Base-by-base conservation (phyloP, 2,113 vertebrate genomes). In the Geothlypis trichas region DNA sequence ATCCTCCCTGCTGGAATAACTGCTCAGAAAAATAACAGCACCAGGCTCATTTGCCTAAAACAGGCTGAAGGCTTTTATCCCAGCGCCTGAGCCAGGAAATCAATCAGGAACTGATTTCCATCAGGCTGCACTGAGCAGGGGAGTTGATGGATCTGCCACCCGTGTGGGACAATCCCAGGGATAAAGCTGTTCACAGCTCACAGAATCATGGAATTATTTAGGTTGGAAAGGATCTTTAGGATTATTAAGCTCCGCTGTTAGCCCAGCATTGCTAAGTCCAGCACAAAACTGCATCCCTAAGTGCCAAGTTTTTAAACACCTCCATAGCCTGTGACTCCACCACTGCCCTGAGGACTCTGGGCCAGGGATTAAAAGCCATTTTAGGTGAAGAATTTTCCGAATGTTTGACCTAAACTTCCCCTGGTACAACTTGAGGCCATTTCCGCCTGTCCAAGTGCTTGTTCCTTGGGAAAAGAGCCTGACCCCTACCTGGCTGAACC, bases 201-300 rank as follows among this genome's bases (percentile, higher is more conserved):
- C 21, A 31, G 21, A 80, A 73, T 27, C 49, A 35, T 23, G 42
- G 58, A 49, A 73, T 80, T 80, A 65, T 73, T 80, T 31, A 18
- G 57, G 67, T 15, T 72, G 85, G 74, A 57, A 80, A 80, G 21
- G 24, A 39, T 14, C 41, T 80, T 46, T 46, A 35, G 52, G 52
- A 14, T 67, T 65, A 20, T 61, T 62, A 46, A 46, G 65, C 30
- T 28, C 5, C 0, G 1, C 39, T 71, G 47, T 33, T 10, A 37
- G 28, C 18, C 30, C 1, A 0, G 75, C 30, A 21, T 39, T 71
- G 28, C 47, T 26, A 21, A 72, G 30, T 2, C 30, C 58, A 49
- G 49, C 15, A 18, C n/a, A 30, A 71, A 87, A 26, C 66, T 4
- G 0, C 0, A 1, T 26, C 41, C 16, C 26, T 21, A n/a, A 47